Percentiles rank a stretch among this genome's conserved stretches.
Conservation (phyloP, 2,888 invertebrate genomes). For the Eristalis intricaria region DNA sequence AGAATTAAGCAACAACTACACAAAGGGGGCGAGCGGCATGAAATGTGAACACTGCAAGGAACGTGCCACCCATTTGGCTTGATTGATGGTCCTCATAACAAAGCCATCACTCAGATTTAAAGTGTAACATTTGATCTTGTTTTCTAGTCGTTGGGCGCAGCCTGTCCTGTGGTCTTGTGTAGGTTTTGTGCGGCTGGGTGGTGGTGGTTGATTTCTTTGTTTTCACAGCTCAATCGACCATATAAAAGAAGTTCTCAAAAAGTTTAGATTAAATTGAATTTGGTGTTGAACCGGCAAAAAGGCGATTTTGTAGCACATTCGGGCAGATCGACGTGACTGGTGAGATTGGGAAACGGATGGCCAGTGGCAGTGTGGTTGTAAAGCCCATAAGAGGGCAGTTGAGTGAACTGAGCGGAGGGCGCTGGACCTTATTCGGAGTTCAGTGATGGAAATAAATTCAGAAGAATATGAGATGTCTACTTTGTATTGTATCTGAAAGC, state of each 20-base stretch:
- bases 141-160: not conserved
- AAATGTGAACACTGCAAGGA: slow-evolving; percentile 34
- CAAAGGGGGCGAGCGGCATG: not conserved
- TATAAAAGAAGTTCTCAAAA: not conserved
- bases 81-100: slow-evolving; percentile 65
- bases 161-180: no score
- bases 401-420: no score
- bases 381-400: no score
- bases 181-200: no score
- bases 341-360: no score
- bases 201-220: not conserved
- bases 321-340: no score
- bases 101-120: slow-evolving; percentile 62
- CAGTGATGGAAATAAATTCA: no score
- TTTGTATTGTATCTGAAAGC: no score
- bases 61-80: slow-evolving; percentile 50
- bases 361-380: no score
- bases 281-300: not conserved
- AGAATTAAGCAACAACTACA: slow-evolving; percentile 21
- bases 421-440: no score
- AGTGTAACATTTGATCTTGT: slow-evolving; percentile 50
- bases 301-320: not conserved
- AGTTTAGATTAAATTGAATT: not conserved
- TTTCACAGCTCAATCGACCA: not conserved
- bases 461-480: no score